Percentiles rank a stretch among this genome's conserved stretches.
Evolutionary conservation across 2,888 invertebrate genomes (phyloP).

Genomic region (Pollenia amentaria): DNA sequence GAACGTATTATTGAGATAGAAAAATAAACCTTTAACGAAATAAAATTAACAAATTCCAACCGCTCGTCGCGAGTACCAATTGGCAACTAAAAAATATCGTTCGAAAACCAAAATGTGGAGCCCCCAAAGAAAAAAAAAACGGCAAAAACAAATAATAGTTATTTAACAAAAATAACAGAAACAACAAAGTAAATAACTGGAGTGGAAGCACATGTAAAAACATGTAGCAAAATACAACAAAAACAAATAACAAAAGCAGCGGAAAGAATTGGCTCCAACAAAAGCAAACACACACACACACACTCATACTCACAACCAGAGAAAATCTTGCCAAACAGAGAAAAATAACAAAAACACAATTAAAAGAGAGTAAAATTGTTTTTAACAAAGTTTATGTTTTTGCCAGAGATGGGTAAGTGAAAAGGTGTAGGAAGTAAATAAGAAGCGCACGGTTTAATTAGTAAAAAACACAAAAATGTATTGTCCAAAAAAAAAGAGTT

Average conservation of each 20-base stretch:
- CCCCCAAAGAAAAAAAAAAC: background rate
- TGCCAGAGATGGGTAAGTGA: background rate
- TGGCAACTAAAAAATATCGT: slow-evolving; percentile 55
- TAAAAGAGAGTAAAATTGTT: background rate
- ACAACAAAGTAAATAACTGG: slow-evolving; percentile 13
- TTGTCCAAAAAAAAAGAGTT: background rate
- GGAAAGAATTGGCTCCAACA: background rate
- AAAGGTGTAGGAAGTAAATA: background rate
- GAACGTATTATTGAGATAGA: slow-evolving; percentile 8
- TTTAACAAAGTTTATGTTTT: background rate
- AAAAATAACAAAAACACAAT: too few relatives aligned
- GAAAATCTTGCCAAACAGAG: background rate
- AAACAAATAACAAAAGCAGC: slow-evolving; percentile 15
- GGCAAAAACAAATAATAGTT: slow-evolving; percentile 1
- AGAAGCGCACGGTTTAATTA: too few relatives aligned
- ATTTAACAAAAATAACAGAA: slow-evolving; percentile 2
- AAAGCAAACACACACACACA: background rate
- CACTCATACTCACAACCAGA: background rate
- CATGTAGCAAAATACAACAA: background rate
- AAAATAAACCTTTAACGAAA: slow-evolving; percentile 38
- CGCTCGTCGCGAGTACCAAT: slow-evolving; percentile 55
- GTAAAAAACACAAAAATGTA: too few relatives aligned
- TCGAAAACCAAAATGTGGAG: background rate
- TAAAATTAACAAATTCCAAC: slow-evolving; percentile 33
- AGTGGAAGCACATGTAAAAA: slow-evolving; percentile 1